These are phyloP conservation scores for Temnothorax nylanderi DNA, from an alignment of 1,140 invertebrate species.

Conservation along the genomic window DNA sequence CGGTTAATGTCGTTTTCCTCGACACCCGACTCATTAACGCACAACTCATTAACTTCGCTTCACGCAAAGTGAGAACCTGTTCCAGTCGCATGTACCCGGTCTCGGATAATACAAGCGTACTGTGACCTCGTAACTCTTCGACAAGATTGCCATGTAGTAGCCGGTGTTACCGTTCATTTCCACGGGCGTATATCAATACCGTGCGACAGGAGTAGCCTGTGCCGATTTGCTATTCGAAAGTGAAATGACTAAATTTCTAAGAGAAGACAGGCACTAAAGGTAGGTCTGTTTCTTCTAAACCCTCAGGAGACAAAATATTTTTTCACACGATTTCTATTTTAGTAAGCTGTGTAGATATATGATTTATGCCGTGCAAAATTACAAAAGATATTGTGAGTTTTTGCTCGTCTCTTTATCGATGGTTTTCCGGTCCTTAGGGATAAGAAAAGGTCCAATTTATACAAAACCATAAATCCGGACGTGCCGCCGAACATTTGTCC, in stretches of 20 bases:
- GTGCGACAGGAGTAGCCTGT: background rate
- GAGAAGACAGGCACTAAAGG: background rate
- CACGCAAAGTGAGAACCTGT: conserved; percentile 59
- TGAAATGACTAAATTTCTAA: background rate
- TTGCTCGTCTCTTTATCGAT: background rate
- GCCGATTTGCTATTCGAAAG: background rate
- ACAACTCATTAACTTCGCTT: conserved; percentile 50
- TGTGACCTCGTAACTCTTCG: conserved; percentile 57
- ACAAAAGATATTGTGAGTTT: background rate
- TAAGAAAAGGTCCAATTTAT: background rate
- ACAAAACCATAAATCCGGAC: background rate
- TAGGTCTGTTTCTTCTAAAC: background rate
- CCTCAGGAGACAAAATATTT: background rate
- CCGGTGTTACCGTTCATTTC: conserved; percentile 36
- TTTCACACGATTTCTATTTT: background rate
- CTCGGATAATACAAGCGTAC: conserved; percentile 52
- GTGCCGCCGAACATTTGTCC: background rate
- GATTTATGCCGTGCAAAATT: background rate
- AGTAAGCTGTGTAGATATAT: background rate
- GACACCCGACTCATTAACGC: conserved; percentile 55
- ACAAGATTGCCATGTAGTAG: conserved; percentile 38
- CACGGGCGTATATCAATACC: background rate
- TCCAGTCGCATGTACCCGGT: conserved; percentile 2
- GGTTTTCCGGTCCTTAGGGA: background rate
- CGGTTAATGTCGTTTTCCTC: conserved; percentile 54